Percentiles rank a stretch among this genome's conserved stretches.
These are phyloP conservation scores for Lipotes vexillifer DNA, from an alignment of 2,113 vertebrate species.

Conservation along the genomic window DNA sequence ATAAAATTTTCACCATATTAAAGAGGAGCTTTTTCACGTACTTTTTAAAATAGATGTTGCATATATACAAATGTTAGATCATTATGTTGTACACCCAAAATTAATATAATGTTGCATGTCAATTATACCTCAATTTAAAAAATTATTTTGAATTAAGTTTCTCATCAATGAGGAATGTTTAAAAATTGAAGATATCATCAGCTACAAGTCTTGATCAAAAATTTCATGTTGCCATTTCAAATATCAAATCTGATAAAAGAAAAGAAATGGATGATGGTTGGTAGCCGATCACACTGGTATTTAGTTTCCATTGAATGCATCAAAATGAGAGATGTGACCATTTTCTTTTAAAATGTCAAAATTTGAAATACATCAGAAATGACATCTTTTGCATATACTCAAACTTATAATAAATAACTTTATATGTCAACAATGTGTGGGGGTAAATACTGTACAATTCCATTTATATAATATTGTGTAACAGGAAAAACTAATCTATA, in stretches of 20 bases:
- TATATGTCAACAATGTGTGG: not conserved
- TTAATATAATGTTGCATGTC: not conserved
- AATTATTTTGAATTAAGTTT: not conserved
- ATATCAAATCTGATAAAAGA: not conserved
- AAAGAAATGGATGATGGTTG: not conserved
- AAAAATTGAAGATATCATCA: not conserved
- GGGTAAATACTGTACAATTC: not conserved
- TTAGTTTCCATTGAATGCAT: not conserved
- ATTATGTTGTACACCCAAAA: not conserved
- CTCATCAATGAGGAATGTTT: not conserved
- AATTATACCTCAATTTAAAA: not conserved
- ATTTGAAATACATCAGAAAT: not conserved
- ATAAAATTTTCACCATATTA: not conserved
- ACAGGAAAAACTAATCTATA: not conserved
- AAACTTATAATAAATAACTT: not conserved
- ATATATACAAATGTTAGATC: not conserved
- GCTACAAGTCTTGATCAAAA: not conserved
- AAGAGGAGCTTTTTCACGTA: not conserved
- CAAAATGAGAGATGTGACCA: not conserved
- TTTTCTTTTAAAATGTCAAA: not conserved
- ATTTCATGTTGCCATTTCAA: not conserved
- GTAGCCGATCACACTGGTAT: not conserved
- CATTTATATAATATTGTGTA: not conserved
- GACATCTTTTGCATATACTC: not conserved
- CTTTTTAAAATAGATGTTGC: not conserved